Evolutionary conservation across 1,140 invertebrate species (phyloP), one percentile per base, ranked within the genome.

Genomic region (Carposina sasakii): DNA sequence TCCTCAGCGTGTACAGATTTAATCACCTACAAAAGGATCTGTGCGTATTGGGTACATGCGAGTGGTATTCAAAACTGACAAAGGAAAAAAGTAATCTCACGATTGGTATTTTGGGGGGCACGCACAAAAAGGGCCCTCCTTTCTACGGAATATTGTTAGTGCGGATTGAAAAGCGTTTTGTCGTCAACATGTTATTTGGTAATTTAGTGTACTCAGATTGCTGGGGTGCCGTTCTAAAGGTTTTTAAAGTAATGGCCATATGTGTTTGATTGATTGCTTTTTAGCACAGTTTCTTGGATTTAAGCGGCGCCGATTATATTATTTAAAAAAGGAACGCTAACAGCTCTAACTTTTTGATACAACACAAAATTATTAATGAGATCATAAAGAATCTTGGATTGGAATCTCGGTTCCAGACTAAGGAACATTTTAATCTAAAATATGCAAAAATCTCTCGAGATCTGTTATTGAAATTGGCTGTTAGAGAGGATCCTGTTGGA

Each of bases 61-160:
- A 54, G 54, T 46, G 59, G 72, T 77, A 82, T 82, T 82, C 69
- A 82, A 77, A 79, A 82, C 70, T 71, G 66, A 82, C 78, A 82
- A 82, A 82, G 76, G 78, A 78, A 82, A 81, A 82, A 82, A 82
- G 76, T 76, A 82, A 82, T 82, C 78, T 78, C 63, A 58, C 44
- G 64, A 79, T 72, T 79, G 79, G 79, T 76, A 76, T 76, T 79
- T 77, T 79, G 76, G 73, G 72, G 73, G 69, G 68, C 52, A 60
- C 64, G 41, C 50, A 50, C 52, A 73, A 68, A 77, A 81, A 78
- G 74, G 70, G 62, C 63, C 57, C 63, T 62, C 65, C 67, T 71
- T 78, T 76, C 65, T 49, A 67, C 74, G 71, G 70, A 67, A 75
- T 73, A 75, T 76, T 81, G 72, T 76, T 74, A 74, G 71, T 61